Conservation (phyloP, 2,113 vertebrate species). For the Mormoops blainvillei region DNA sequence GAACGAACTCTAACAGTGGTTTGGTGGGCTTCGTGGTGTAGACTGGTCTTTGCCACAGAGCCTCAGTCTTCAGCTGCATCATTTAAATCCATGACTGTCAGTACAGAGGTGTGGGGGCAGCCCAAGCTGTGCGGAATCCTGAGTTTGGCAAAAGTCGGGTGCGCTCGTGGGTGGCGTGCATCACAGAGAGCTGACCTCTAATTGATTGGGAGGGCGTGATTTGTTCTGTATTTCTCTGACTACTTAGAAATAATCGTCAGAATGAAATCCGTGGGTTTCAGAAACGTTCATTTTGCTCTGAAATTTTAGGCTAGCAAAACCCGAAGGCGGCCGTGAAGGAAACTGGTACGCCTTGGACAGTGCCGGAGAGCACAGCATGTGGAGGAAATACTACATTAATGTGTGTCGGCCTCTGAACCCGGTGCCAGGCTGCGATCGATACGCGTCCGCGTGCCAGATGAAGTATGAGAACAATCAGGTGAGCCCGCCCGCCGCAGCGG, state of each 20-base stretch:
- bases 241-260: neutral
- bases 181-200: fast-evolving
- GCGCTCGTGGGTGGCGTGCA: fast-evolving
- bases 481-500: neutral
- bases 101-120: neutral
- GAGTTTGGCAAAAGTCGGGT: fast-evolving
- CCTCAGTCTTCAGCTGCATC: neutral
- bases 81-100: fast-evolving
- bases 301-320: slow-evolving; percentile 85
- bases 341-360: slow-evolving; percentile 91
- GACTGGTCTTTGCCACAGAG: fast-evolving
- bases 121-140: fast-evolving
- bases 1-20: fast-evolving
- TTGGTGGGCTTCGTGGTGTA: fast-evolving
- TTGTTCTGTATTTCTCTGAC: neutral
- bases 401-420: slow-evolving; percentile 89
- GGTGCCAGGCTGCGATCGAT: slow-evolving; percentile 87
- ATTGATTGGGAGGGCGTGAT: fast-evolving
- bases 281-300: neutral
- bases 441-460: slow-evolving; percentile 89
- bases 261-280: neutral
- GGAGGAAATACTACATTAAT: slow-evolving; percentile 93
- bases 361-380: neutral
- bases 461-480: slow-evolving; percentile 75
- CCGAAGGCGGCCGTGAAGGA: slow-evolving; percentile 66